Percentiles rank a stretch among this genome's conserved stretches.
phyloP scores from a whole-genome alignment of 2,888 invertebrate genomes.

The Exocentrus adspersus region DNA sequence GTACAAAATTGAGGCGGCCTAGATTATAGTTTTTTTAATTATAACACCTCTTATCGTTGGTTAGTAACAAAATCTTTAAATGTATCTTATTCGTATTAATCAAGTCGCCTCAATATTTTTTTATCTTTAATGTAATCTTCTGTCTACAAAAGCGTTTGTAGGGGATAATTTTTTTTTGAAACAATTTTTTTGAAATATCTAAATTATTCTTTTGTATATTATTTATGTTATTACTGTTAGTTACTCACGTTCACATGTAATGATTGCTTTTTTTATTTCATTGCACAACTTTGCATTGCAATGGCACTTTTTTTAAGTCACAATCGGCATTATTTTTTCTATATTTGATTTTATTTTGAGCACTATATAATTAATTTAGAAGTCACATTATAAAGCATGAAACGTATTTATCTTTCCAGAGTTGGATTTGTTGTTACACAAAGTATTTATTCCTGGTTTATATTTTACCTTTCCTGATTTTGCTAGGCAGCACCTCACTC shows the following conservation, averaged over 20 bases:
- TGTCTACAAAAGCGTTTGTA: slow-evolving; percentile 67
- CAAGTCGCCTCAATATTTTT: slow-evolving; percentile 6
- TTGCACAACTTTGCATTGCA: slow-evolving; percentile 64
- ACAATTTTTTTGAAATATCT: slow-evolving; percentile 45
- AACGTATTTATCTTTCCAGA: slow-evolving; percentile 20
- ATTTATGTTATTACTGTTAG: slow-evolving; percentile 62
- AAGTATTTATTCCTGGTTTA: slow-evolving; percentile 27
- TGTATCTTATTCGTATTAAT: not conserved
- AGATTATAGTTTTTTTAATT: slow-evolving; percentile 8
- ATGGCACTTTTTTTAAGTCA: slow-evolving; percentile 65
- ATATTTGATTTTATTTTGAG: slow-evolving; percentile 55
- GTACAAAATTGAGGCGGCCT: slow-evolving; percentile 34
- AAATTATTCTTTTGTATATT: slow-evolving; percentile 52
- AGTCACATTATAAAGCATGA: slow-evolving; percentile 57
- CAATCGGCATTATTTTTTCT: slow-evolving; percentile 61
- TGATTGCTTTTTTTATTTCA: slow-evolving; percentile 68
- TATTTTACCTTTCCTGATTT: slow-evolving; percentile 39
- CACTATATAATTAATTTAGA: slow-evolving; percentile 60
- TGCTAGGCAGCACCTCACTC: slow-evolving; percentile 61
- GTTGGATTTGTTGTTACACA: slow-evolving; percentile 11
- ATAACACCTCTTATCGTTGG: not conserved
- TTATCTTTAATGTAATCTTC: slow-evolving; percentile 55
- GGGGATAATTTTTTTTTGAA: slow-evolving; percentile 61
- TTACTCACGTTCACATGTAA: slow-evolving; percentile 80
- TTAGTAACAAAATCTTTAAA: too few species aligned